Conservation (phyloP, 2,888 invertebrate species). For the Harpalus rufipes region DNA sequence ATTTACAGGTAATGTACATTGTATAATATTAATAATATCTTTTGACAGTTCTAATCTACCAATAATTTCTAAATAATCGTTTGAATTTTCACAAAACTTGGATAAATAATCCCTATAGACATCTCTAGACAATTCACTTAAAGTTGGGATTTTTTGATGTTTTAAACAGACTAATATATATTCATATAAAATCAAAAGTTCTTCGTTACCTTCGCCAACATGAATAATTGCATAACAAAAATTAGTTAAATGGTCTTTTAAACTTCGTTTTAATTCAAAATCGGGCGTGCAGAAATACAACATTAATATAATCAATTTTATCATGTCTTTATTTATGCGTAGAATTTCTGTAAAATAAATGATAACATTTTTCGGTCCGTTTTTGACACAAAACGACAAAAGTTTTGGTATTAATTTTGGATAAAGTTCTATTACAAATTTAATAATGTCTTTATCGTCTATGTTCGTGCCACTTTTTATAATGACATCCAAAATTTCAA, state of each 20-base stretch:
- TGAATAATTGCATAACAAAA: slow-evolving; percentile 42
- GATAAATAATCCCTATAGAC: background rate
- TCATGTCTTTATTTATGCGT: slow-evolving; percentile 53
- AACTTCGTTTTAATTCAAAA: slow-evolving; percentile 21
- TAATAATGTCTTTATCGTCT: slow-evolving; percentile 34
- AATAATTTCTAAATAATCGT: slow-evolving; percentile 35
- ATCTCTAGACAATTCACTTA: slow-evolving; percentile 54
- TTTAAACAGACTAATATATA: slow-evolving; percentile 19
- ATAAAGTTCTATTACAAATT: slow-evolving; percentile 50
- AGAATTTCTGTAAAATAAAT: slow-evolving; percentile 44
- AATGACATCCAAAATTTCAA: slow-evolving; percentile 45
- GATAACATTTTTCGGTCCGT: slow-evolving; percentile 28
- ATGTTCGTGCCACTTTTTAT: slow-evolving; percentile 46
- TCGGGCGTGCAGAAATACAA: slow-evolving; percentile 44
- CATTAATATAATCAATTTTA: slow-evolving; percentile 48
- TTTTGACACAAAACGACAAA: slow-evolving; percentile 40
- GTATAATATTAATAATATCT: slow-evolving; percentile 58
- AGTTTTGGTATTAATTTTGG: slow-evolving; percentile 51
- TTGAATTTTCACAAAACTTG: slow-evolving; percentile 39
- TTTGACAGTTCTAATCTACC: slow-evolving; percentile 27
- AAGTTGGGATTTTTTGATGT: slow-evolving; percentile 16
- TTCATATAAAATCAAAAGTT: slow-evolving; percentile 41
- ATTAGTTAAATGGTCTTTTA: slow-evolving; percentile 42
- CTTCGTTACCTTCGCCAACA: slow-evolving; percentile 6
- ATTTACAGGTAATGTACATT: slow-evolving; percentile 61